Evolutionary conservation across 2,888 invertebrate species (phyloP), one percentile per base, ranked within the genome.

Genomic region (Amblyteles armatorius): DNA sequence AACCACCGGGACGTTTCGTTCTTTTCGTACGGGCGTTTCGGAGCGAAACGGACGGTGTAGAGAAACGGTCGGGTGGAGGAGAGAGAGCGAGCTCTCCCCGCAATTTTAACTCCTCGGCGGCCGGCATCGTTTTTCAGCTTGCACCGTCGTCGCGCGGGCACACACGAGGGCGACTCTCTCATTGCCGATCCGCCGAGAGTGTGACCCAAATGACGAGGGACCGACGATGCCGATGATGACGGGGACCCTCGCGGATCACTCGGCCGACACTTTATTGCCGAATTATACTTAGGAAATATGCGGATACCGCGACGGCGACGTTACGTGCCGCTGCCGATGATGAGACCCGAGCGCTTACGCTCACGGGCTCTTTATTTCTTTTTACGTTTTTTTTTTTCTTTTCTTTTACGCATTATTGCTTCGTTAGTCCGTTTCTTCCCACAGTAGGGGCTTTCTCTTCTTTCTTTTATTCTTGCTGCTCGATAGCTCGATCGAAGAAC

Each of bases 401-500:
- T 85, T 82, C 85, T 79, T 85, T 85, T 82, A 82, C 33, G 79
- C 82, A 71, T 82, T 85, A 85, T 76, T 72, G 85, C 85, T 85
- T 85, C 85, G 85, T 85, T 85, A 85, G 82, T 77, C 57, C 76
- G 82, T 85, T 82, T 82, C 60, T 82, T 85, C 79, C 76, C 76
- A 82, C 74, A 74, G 55, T 55, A 22, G 63, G 19, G 33, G 79
- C 79, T 85, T 79, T 76, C 67, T 76, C 40, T 72, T 63, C 67
- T 74, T 63, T 26, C 6, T 50, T 44, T 9, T 22, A 11, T 36
- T 40, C 19, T 3, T 19, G n/a, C 11, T 29, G 72, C 50, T 69
- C 78, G 76, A 82, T 76, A 33, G 29, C 71, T 57, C 44, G 16
- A 16, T 3, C 1, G 3, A 48, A 48, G 44, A 48, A 48, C 13